Evolutionary conservation across 1,140 invertebrate species (phyloP), one percentile per base, ranked within the genome.

Genomic region (Conopomorpha cramerella): DNA sequence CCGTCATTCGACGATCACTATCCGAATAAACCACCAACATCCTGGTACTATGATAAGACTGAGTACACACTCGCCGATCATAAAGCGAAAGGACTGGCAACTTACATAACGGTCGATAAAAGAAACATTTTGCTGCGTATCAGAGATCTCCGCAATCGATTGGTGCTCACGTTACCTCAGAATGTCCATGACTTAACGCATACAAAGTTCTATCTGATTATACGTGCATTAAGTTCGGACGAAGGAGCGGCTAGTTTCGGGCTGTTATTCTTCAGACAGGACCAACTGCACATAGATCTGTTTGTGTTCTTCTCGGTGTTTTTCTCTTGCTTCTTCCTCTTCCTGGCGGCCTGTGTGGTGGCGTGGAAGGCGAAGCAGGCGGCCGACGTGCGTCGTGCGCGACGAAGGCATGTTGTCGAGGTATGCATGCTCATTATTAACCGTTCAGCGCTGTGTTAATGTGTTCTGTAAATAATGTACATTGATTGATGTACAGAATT

Each of bases 231-330:
- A 14, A 81, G 82, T 33, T 71, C 77, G 0, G 67, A 79, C 0
- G 77, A 81, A 31, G 68, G 77, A 1, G 77, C 82, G 0, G 79
- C 85, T 1, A 84, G 86, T n/a, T 92, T 87, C 53, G 95, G 95
- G 0, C 89, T 91, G 38, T 83, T 95, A 2, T 95, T 95, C 49
- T 97, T 97, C 71, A 83, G 93, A 1, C 95, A 98, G 64, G 95
- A 98, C 73, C 95, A 98, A 61, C 82, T 96, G n/a, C 92, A 96
- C 49, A 98, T 98, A 30, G 95, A 98, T 71, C 77, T 98, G 4
- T 98, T 98, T 76, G 95, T 98, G n/a, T 98, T 98, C 67, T 98
- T 98, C 73, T 96, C 94, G 0, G 95, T 98, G 2, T 98, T 98
- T 66, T 98, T 98, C 68, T 96, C 95, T 0, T 96, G 94, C 66